Conservation (phyloP, 2,797 vertebrate species). For the Loris lydekkerianus region DNA sequence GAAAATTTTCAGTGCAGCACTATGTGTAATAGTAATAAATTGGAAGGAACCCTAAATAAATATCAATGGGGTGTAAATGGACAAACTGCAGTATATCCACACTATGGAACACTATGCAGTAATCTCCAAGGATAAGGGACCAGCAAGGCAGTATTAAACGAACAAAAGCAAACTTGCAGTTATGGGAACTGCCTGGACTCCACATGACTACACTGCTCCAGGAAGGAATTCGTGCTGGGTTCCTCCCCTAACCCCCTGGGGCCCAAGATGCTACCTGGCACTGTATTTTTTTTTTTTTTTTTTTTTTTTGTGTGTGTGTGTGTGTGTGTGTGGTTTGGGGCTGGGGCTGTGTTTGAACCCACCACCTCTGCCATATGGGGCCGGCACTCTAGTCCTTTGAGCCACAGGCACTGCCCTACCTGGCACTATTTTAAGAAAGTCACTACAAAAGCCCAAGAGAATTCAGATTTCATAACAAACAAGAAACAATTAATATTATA, state of each 20-base stretch:
- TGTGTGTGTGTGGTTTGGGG: too few relatives aligned
- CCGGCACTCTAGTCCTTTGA: too few relatives aligned
- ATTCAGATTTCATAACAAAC: neutral
- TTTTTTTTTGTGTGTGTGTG: too few relatives aligned
- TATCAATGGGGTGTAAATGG: neutral
- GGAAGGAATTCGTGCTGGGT: neutral
- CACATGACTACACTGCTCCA: neutral
- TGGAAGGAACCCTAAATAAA: neutral
- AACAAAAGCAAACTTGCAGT: neutral
- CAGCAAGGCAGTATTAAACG: neutral
- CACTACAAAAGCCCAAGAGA: neutral
- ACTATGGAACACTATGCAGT: neutral
- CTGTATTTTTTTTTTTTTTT: too few relatives aligned
- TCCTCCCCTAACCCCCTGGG: neutral
- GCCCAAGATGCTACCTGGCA: neutral
- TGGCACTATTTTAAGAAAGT: neutral
- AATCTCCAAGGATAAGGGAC: slow-evolving; percentile 2
- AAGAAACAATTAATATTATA: neutral
- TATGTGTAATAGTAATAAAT: neutral
- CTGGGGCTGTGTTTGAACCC: too few relatives aligned
- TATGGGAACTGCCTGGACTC: neutral
- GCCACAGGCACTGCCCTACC: too few relatives aligned
- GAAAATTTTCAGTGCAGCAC: neutral
- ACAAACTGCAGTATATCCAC: neutral
- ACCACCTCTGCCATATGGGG: too few relatives aligned